Percentiles rank a stretch among this genome's conserved stretches.
Conservation (phyloP, 2,797 vertebrate species). For the Anomalospiza imberbis region DNA sequence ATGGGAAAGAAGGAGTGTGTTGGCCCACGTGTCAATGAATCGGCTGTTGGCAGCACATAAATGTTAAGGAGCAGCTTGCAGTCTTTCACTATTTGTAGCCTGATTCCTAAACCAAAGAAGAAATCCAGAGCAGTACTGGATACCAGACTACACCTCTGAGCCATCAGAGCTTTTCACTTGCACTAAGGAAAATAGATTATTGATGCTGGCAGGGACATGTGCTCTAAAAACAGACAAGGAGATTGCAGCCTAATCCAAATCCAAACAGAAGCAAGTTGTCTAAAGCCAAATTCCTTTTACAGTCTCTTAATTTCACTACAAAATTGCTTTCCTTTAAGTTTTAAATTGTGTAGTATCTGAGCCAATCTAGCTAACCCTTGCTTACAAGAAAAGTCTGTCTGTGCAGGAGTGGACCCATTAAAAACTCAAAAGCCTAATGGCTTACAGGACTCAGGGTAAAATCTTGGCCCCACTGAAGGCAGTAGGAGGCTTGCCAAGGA, state of each 20-base stretch:
- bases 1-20: not conserved
- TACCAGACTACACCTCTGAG: constrained; percentile 49
- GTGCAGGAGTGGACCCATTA: not conserved
- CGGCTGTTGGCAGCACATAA: not conserved
- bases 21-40: constrained; percentile 27
- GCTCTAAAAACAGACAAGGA: constrained; percentile 40
- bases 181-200: constrained; percentile 60
- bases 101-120: constrained; percentile 39
- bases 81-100: constrained; percentile 31
- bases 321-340: constrained; percentile 54
- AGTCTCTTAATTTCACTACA: constrained; percentile 57
- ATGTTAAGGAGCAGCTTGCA: constrained; percentile 18
- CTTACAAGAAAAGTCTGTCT: constrained; percentile 13
- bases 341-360: not conserved
- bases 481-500: constrained; percentile 35
- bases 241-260: constrained; percentile 55
- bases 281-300: constrained; percentile 57
- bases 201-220: constrained; percentile 43
- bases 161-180: constrained; percentile 28
- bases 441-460: constrained; percentile 16
- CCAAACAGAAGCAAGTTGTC: constrained; percentile 63
- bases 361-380: constrained; percentile 50
- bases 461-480: constrained; percentile 31
- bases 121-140: constrained; percentile 39
- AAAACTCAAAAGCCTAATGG: constrained; percentile 15